Base-by-base conservation (phyloP, 2,797 vertebrate genomes). In the Labeo calbasu region DNA sequence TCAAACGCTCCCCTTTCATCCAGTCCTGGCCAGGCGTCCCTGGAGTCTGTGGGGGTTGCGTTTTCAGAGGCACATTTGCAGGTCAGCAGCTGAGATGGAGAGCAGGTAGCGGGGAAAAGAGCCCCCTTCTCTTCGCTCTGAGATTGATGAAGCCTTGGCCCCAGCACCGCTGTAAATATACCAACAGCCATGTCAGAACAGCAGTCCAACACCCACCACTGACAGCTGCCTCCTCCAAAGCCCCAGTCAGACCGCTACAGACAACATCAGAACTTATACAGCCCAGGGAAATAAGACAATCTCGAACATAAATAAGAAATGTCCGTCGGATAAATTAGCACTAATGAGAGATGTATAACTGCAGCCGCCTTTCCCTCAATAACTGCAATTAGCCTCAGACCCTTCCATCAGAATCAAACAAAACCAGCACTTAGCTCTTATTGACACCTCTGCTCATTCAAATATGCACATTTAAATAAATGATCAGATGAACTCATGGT, bases 111-210 rank as follows among this genome's bases (percentile, higher is more conserved):
- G 91, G 90, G 91, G 93, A 91, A 92, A 90, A 88, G 57, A 71
- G 90, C 89, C 66, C 84, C 79, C 91, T 92, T 89, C 91, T 91
- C 91, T 91, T 91, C 91, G 88, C 90, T 82, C 81, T 82, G 91
- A 94, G 94, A 94, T 94, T 94, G 94, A 95, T 94, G 93, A 93
- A 93, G 92, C 88, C 90, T 93, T 92, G 92, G 91, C 91, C 92
- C 88, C 81, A 81, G 89, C 88, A 92, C 92, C 93, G 92, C 92
- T 95, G 94, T 95, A 95, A 95, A 95, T 95, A 94, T 92, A 94
- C 91, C 91, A 91, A 90, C 91, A 91, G 92, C 91, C 93, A 93
- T 94, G 94, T 96, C 93, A 94, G 90, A 93, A 91, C 93, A 92
- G 92, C 90, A 90, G 91, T 92, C 92, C 89, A 91, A 91, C 92